phyloP scores from a whole-genome alignment of 2,888 invertebrate genomes.

The Drosophila gaucha region DNA sequence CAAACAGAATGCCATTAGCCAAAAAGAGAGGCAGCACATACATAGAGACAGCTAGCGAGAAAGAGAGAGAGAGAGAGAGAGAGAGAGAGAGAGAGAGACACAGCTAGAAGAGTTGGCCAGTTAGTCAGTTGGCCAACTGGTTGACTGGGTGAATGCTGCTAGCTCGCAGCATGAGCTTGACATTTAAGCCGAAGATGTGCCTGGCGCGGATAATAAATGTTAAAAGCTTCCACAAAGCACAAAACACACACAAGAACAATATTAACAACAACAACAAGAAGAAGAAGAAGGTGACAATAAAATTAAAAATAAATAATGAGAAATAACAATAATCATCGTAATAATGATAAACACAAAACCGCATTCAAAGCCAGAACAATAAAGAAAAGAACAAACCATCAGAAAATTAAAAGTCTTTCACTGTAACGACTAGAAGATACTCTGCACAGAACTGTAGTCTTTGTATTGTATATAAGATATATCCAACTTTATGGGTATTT shows the following conservation, averaged over 20 bases:
- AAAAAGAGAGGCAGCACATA: slow-evolving; percentile 15
- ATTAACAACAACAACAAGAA: slow-evolving; percentile 11
- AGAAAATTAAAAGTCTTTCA: not conserved
- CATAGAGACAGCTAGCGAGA: slow-evolving; percentile 1
- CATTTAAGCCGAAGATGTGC: slow-evolving; percentile 67
- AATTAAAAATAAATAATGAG: slow-evolving; percentile 9
- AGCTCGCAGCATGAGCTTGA: slow-evolving; percentile 63
- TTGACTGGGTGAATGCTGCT: slow-evolving; percentile 27
- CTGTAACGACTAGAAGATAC: not conserved
- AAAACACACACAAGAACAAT: no score
- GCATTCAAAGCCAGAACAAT: slow-evolving; percentile 51
- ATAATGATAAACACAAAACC: slow-evolving; percentile 59
- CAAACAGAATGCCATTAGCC: slow-evolving; percentile 20
- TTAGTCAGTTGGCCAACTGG: slow-evolving; percentile 25
- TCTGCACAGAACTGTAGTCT: no score
- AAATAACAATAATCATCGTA: slow-evolving; percentile 53
- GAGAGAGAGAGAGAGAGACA: not conserved
- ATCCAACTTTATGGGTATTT: no score
- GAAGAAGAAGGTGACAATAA: no score
- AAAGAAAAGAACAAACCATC: slow-evolving; percentile 16
- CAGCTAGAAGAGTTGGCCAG: slow-evolving; percentile 35
- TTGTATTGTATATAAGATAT: no score
- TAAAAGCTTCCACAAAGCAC: slow-evolving; percentile 45
- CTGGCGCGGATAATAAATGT: slow-evolving; percentile 49
- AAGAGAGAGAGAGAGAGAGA: not conserved